A percentile compares a stretch with the other conserved stretches of the same genome.
phyloP scores from a whole-genome alignment of 2,888 invertebrate species.

The Eucera pruinosa region DNA sequence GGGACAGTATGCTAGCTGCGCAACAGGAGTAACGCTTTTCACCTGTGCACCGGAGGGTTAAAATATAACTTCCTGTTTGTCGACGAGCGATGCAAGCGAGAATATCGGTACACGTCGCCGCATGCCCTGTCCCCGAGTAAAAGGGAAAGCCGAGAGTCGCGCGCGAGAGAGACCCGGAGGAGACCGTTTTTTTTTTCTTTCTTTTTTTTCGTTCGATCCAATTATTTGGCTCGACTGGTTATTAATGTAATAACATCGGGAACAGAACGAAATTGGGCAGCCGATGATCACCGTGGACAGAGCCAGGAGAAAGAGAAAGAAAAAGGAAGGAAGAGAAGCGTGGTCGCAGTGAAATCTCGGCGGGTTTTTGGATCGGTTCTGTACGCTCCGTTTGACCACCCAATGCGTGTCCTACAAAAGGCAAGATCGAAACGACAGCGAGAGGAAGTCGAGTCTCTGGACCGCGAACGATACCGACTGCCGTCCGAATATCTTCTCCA shows the following conservation, averaged over 20 bases:
- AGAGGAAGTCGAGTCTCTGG: constrained; percentile 34
- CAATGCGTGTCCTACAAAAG: constrained; percentile 68
- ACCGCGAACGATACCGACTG: constrained; percentile 1
- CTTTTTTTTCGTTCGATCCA: constrained; percentile 32
- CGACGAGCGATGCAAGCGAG: background rate
- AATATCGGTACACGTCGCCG: background rate
- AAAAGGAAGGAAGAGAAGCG: constrained; percentile 6
- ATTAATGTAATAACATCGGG: constrained; percentile 52
- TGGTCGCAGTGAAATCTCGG: constrained; percentile 62
- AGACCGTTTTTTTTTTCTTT: background rate
- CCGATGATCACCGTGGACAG: constrained; percentile 48
- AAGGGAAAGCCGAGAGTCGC: constrained; percentile 46
- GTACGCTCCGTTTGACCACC: constrained; percentile 59
- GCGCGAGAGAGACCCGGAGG: constrained; percentile 7
- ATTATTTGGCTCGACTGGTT: constrained; percentile 35
- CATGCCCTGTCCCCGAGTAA: constrained; percentile 11
- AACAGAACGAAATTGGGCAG: constrained; percentile 40
- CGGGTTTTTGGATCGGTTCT: constrained; percentile 61
- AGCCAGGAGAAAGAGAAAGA: background rate
- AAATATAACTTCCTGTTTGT: background rate
- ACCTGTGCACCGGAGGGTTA: no score
- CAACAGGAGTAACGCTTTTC: no score
- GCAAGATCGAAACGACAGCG: constrained; percentile 54
- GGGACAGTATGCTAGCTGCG: no score
- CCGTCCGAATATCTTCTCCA: background rate